Evolutionary conservation across 2,113 vertebrate genomes (phyloP), one percentile per base, ranked within the genome.

Genomic region (Eleginops maclovinus): DNA sequence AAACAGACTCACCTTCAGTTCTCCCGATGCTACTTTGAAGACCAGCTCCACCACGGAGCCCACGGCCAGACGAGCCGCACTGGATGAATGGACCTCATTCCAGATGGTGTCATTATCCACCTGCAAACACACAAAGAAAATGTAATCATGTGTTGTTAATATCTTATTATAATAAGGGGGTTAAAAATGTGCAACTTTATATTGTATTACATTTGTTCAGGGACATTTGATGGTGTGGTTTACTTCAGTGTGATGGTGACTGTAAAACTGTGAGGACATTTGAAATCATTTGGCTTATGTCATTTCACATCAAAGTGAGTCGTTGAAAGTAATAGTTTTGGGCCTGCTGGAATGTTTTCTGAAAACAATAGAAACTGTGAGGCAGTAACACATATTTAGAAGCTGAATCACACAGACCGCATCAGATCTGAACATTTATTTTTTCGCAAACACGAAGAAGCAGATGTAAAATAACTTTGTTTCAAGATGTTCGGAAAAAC

Each of bases 41-140:
- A 98, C 97, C 2, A 99, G 96, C 90, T 99, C 98, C 58, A 97
- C 95, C 75, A 99, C 97, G 0, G 97, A 99, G 67, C 98, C 98
- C 65, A 98, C 98, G 0, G 98, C 98, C 89, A 99, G 94, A 40
- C 98, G 97, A 68, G 98, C 97, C 0, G 98, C 98, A 1, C 97
- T 97, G 0, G 97, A 97, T 0, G 98, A 99, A 88, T 99, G 98
- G 19, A 98, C 96, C 82, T 99, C 98, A 0, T 99, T 99, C 98
- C 98, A 99, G 76, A 99, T 98, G 26, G 98, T 99, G 94, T 99
- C 98, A 21, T 96, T 99, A 95, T 99, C 98, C 7, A 99, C 97
- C 97, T 99, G 92, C n/a, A 24, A 60, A 86, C 64, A 87, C 77
- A 90, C 28, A 88, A 54, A n/a, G n/a, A n/a, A 82, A 17, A 36